Conservation (phyloP, 2,113 vertebrate genomes). For the Herpetotheres cachinnans region DNA sequence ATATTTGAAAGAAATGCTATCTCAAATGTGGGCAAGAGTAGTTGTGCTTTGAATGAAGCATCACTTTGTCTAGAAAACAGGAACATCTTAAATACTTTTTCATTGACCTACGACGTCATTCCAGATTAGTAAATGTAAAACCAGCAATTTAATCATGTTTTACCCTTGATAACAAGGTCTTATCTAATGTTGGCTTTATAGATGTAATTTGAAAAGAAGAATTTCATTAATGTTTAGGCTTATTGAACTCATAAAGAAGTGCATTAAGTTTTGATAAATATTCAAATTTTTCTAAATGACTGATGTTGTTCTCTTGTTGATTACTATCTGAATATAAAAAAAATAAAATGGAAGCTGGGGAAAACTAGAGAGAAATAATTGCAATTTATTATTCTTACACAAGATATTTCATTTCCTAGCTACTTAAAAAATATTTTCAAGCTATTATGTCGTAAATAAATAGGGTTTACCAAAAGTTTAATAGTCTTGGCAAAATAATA, state of each 20-base stretch:
- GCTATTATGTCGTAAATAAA: neutral
- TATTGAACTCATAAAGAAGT: conserved; percentile 9
- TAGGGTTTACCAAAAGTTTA: neutral
- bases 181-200: conserved; percentile 50
- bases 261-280: conserved; percentile 51
- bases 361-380: neutral
- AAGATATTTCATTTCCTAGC: neutral
- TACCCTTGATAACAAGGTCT: conserved; percentile 32
- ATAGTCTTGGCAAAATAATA: neutral
- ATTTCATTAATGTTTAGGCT: conserved; percentile 65
- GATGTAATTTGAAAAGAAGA: conserved; percentile 48
- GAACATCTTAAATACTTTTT: conserved; percentile 18
- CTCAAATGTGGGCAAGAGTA: neutral
- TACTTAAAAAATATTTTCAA: neutral
- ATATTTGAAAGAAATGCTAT: neutral
- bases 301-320: neutral
- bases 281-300: conserved; percentile 1
- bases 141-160: conserved; percentile 29
- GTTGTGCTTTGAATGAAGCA: conserved; percentile 20
- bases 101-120: conserved; percentile 14
- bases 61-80: conserved; percentile 15
- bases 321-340: neutral
- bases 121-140: conserved; percentile 37
- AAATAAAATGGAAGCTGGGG: neutral
- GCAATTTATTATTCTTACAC: neutral